Base-by-base conservation (phyloP, 1,140 invertebrate species). In the Trichonephila inaurata region DNA sequence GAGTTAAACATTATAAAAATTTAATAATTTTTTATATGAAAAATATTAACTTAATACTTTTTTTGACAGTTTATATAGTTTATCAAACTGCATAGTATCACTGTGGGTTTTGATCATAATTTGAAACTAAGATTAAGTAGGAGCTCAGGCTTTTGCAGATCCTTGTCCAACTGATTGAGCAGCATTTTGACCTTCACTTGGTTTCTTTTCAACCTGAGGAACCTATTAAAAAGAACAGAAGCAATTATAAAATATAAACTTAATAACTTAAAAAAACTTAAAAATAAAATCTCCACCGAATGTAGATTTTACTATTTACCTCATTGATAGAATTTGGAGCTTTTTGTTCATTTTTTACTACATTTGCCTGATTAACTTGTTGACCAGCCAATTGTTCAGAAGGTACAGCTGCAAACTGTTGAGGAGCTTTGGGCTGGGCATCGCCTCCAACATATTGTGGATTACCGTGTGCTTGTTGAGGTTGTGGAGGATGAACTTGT, bases 301-400 rank as follows among this genome's bases (percentile, higher is more conserved):
- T 18, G 33, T 18, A 33, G 4, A 77, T 33, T 77, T 77, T 14
- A 24, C 24, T 51, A 14, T 24, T 40, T 77, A 77, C 72, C 72
- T 77, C 72, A 21, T 77, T 77, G 28, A 33, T 77, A 33, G 18
- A 77, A 19, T 77, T 77, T 3, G 72, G 14, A 33, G 72, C 28
- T 40, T 40, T 77, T 77, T 77, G 72, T 77, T 77, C 72, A 19
- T 21, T 82, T 69, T 69, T 69, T 24, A 69, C 64, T 19, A 66
- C n/a, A 69, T 69, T 69, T 66, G 18, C 40, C 33, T 81, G 66
- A 14, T 4, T 58, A 24, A 85, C 81, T 69, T 90, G 89, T 24
- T 28, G 28, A 24, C 24, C 7, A 90, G 69, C 90, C 94, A 24
- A 91, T 61, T 88, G 95, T 94, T 66, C 94, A 60, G 95, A 94